phyloP scores from a whole-genome alignment of 2,797 vertebrate genomes.

The Manis crassicaudata region DNA sequence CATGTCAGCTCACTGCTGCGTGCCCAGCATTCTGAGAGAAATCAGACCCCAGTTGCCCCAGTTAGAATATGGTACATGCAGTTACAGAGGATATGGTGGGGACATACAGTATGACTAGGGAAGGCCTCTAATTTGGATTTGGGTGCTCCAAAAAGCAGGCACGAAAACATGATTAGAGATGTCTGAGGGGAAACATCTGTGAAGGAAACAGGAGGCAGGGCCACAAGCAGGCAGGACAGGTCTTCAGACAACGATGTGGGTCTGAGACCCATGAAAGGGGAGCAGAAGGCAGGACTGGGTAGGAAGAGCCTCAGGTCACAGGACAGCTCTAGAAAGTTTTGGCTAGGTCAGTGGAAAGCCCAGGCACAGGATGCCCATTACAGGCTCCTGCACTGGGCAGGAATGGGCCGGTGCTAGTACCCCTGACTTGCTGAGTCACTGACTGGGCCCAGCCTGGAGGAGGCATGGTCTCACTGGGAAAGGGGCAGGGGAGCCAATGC shows the following conservation, averaged over 20 bases:
- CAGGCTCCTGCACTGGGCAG: background rate
- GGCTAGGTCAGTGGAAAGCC: background rate
- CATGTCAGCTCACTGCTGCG: background rate
- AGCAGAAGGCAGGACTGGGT: fast-evolving
- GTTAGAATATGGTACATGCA: background rate
- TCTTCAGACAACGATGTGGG: background rate
- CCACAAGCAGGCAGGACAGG: too few relatives aligned
- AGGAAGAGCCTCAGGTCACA: background rate
- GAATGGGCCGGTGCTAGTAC: fast-evolving
- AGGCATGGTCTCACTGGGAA: background rate
- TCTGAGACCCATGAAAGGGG: background rate
- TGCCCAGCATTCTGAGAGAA: background rate
- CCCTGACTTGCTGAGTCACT: background rate
- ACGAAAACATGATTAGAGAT: background rate
- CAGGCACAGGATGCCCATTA: background rate
- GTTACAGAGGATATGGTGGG: background rate
- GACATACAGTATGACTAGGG: background rate
- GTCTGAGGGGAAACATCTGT: background rate
- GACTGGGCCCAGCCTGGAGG: background rate
- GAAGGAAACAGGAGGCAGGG: background rate
- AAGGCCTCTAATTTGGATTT: background rate
- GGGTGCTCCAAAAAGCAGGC: background rate
- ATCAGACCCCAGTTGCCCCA: background rate
- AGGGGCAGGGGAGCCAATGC: background rate
- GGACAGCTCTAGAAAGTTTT: background rate